A percentile compares a stretch with the other conserved stretches of the same genome.
phyloP scores from a whole-genome alignment of 2,888 invertebrate genomes.

The Campaea margaritaria region DNA sequence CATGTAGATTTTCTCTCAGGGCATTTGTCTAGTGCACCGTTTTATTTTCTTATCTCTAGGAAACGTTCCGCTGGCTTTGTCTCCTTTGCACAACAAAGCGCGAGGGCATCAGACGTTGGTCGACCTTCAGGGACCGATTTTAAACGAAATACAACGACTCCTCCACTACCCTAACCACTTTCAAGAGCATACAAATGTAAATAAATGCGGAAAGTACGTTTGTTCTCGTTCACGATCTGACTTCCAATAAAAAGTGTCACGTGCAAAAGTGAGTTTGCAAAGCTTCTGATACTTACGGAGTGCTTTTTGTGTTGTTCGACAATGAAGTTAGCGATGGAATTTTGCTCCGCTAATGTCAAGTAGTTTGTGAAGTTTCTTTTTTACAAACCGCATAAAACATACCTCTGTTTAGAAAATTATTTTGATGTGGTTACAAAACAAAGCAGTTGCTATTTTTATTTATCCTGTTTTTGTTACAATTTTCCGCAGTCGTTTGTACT shows the following conservation, averaged over 20 bases:
- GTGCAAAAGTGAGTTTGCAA: slow-evolving; percentile 55
- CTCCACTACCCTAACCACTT: slow-evolving; percentile 51
- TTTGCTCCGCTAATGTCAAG: slow-evolving; percentile 34
- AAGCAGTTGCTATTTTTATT: neutral
- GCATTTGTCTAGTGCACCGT: slow-evolving; percentile 57
- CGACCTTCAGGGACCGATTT: slow-evolving; percentile 67
- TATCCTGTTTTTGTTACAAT: no score
- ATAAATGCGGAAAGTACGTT: slow-evolving; percentile 42
- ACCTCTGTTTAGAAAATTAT: slow-evolving; percentile 2
- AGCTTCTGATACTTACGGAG: slow-evolving; percentile 47
- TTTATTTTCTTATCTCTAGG: slow-evolving; percentile 68
- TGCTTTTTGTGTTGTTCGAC: slow-evolving; percentile 56
- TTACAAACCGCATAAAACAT: neutral
- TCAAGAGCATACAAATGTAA: slow-evolving; percentile 37
- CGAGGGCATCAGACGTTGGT: slow-evolving; percentile 53
- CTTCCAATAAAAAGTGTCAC: slow-evolving; percentile 60
- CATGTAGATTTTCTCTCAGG: slow-evolving; percentile 52
- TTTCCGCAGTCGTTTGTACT: no score
- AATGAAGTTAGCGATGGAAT: slow-evolving; percentile 56
- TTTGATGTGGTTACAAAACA: slow-evolving; percentile 1
- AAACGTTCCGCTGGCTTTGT: slow-evolving; percentile 62
- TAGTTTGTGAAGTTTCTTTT: slow-evolving; percentile 14
- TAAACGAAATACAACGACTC: slow-evolving; percentile 61
- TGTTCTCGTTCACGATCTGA: slow-evolving; percentile 48
- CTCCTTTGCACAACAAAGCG: slow-evolving; percentile 66